These are phyloP conservation scores for Syrrhaptes paradoxus DNA, from an alignment of 2,113 vertebrate genomes.

Conservation along the genomic window DNA sequence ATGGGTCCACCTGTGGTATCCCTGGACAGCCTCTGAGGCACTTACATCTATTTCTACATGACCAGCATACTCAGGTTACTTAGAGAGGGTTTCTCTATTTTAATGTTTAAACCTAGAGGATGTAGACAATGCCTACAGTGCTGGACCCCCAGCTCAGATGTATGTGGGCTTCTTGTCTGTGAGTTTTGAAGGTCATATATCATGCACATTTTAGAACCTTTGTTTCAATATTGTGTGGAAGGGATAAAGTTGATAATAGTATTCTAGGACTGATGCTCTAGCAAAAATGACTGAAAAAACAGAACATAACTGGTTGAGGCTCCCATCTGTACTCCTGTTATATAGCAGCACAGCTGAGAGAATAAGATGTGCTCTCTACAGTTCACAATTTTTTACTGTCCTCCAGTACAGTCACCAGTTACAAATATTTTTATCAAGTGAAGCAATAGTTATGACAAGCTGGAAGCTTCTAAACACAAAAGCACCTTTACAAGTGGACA, in stretches of 20 bases:
- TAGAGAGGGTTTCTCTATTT: neutral
- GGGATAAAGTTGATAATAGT: neutral
- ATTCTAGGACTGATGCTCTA: neutral
- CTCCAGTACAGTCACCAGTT: neutral
- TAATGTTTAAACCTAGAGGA: neutral
- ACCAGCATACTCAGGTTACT: neutral
- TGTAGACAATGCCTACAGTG: neutral
- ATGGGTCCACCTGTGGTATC: neutral
- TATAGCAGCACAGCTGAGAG: neutral
- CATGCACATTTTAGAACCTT: neutral
- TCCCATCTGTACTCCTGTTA: neutral
- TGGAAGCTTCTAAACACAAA: neutral
- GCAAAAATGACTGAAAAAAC: neutral
- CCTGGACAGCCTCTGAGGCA: neutral
- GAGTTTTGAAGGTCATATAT: neutral
- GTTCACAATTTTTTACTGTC: neutral
- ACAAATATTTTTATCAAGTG: neutral
- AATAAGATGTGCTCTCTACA: neutral
- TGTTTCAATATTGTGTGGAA: neutral
- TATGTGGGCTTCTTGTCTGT: neutral
- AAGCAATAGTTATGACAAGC: neutral
- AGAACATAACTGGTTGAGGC: neutral
- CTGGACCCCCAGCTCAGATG: neutral
- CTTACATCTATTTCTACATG: neutral
- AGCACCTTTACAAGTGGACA: fast-evolving